Evolutionary conservation across 2,888 invertebrate genomes (phyloP).

Genomic region (Venusia cambrica): DNA sequence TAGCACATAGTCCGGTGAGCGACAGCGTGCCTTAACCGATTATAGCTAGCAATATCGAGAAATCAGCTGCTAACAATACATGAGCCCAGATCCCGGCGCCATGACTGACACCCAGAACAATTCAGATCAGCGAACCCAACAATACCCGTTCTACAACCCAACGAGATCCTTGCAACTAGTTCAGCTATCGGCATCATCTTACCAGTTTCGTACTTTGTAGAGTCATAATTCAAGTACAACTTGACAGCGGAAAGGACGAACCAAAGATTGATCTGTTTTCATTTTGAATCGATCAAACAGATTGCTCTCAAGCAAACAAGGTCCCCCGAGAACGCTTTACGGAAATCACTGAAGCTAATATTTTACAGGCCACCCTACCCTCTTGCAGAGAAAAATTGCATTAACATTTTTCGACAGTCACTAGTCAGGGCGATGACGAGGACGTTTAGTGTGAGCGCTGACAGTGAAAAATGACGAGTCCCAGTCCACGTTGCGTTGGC

Average conservation of each 20-base stretch:
- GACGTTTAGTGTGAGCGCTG: slow-evolving; percentile 66
- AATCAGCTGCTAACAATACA: slow-evolving; percentile 57
- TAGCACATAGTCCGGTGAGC: slow-evolving; percentile 69
- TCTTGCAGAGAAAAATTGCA: slow-evolving; percentile 61
- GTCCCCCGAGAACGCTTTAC: slow-evolving; percentile 37
- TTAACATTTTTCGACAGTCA: slow-evolving; percentile 74
- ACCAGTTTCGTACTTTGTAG: slow-evolving; percentile 40
- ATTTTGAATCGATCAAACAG: slow-evolving; percentile 39
- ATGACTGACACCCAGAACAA: slow-evolving; percentile 56
- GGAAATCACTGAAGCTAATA: slow-evolving; percentile 45
- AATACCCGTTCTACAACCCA: slow-evolving; percentile 44
- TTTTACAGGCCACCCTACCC: slow-evolving; percentile 51
- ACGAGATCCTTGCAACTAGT: slow-evolving; percentile 39
- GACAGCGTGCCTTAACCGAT: slow-evolving; percentile 73
- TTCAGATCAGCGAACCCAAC: slow-evolving; percentile 51
- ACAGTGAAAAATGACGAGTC: slow-evolving; percentile 76
- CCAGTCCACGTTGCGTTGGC: slow-evolving; percentile 55
- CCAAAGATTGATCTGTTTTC: slow-evolving; percentile 32
- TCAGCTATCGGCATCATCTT: slow-evolving; percentile 30
- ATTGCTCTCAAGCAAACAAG: slow-evolving; percentile 46
- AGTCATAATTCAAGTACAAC: slow-evolving; percentile 49
- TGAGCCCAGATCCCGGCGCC: slow-evolving; percentile 58
- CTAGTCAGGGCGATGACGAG: slow-evolving; percentile 69
- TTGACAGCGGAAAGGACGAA: slow-evolving; percentile 36
- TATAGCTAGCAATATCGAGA: slow-evolving; percentile 64